These are phyloP conservation scores for Tretioscincus oriximinensis DNA, from an alignment of 2,113 vertebrate species.

Conservation along the genomic window DNA sequence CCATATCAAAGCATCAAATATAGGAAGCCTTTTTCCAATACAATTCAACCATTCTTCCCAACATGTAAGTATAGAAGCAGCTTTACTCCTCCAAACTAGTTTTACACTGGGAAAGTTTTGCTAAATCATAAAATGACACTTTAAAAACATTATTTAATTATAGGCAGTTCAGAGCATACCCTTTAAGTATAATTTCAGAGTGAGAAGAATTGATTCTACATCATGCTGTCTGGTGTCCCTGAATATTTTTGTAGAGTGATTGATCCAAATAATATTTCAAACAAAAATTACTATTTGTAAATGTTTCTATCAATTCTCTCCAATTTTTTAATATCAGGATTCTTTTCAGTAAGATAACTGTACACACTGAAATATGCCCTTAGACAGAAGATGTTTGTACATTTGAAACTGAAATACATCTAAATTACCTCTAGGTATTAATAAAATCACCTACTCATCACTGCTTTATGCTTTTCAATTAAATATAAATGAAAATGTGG, in stretches of 20 bases:
- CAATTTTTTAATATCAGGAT: not conserved
- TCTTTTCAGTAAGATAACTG: not conserved
- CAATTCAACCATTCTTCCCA: no score
- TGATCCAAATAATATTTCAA: not conserved
- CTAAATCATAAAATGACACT: not conserved
- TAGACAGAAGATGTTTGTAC: not conserved
- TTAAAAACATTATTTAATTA: not conserved
- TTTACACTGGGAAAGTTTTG: not conserved
- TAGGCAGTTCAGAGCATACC: not conserved
- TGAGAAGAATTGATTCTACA: not conserved
- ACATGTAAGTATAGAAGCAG: not conserved
- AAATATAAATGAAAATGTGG: not conserved
- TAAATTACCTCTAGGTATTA: slow-evolving; percentile 6
- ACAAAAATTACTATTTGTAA: not conserved
- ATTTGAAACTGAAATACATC: slow-evolving; percentile 10
- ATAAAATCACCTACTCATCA: not conserved
- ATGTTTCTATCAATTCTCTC: not conserved
- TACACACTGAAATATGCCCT: not conserved
- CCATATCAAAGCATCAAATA: no score
- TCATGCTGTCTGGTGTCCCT: not conserved
- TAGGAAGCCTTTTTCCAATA: no score
- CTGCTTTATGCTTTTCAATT: not conserved
- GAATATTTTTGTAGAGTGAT: not conserved
- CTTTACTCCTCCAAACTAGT: not conserved
- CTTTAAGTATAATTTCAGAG: not conserved